Base-by-base conservation (phyloP, 1,140 invertebrate species). In the Drosophila pseudoobscura region DNA sequence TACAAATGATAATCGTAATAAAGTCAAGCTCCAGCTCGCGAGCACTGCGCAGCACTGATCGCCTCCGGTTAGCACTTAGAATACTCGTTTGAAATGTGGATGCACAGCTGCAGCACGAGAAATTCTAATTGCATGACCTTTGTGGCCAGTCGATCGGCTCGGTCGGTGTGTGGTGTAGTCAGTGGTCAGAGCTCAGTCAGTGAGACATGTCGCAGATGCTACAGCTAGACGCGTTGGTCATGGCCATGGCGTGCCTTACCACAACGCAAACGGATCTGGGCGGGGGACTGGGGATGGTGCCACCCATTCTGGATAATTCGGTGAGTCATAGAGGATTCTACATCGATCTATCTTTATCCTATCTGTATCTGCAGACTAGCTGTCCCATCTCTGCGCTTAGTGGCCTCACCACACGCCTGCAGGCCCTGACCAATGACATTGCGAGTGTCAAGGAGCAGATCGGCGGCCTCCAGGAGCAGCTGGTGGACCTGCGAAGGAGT, bases 231-330 rank as follows among this genome's bases (percentile, higher is more conserved):
- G 63, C 83, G n/a, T 9, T 87, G 75, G 83, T 87, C 53, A 87
- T 85, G 22, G 80, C 85, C 63, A 44, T 87, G 83, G 78, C 83
- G n/a, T 87, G 83, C 51, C 71, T 87, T 0, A 72, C 70, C n/a
- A 82, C 78, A 20, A 87, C 83, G 15, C 75, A 77, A 9, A 77
- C n/a, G 26, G 60, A 88, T 26, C 22, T 72, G 44, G 71, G 56
- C 46, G 62, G 73, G 3, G 65, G 63, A 11, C 55, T 66, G 6
- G 35, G 35, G 11, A 8, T 71, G 52, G 26, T 63, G 5, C 52
- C 71, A n/a, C 54, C 58, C 5, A 49, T 58, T 0, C 7, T 52
- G 22, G 63, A 63, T 9, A 78, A 88, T 63, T 15, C 35, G 8
- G 80, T 84, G 20, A 70, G 80, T 73, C 24, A 15, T 9, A 6